Conservation (phyloP, 2,888 invertebrate genomes). For the Auanema sp. region DNA sequence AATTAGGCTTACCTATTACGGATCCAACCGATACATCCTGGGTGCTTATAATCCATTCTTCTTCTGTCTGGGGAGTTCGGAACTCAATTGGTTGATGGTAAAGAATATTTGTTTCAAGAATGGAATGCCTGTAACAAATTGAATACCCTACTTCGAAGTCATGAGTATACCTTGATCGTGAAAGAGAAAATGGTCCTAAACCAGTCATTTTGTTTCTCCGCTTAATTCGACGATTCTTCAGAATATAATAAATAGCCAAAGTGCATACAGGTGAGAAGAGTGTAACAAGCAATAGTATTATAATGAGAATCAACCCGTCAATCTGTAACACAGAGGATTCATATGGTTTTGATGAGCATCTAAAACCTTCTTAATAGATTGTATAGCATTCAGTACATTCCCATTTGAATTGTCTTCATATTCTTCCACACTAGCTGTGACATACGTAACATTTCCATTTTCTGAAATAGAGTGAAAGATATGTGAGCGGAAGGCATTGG, state of each 20-base stretch:
- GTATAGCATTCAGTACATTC: neutral
- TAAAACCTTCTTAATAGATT: slow-evolving; percentile 1
- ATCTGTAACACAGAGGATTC: neutral
- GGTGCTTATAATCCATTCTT: slow-evolving; percentile 41
- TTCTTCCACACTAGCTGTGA: slow-evolving; percentile 20
- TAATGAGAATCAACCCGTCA: slow-evolving; percentile 10
- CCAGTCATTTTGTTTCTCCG: slow-evolving; percentile 3
- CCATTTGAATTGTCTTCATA: neutral
- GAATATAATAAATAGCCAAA: neutral
- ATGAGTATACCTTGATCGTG: slow-evolving; percentile 3
- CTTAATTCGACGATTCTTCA: neutral
- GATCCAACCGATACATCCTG: slow-evolving; percentile 48
- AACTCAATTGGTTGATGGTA: slow-evolving; percentile 37
- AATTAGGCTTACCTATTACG: slow-evolving; percentile 35
- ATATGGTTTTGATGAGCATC: neutral
- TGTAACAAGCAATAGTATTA: slow-evolving; percentile 23
- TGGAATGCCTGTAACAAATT: slow-evolving; percentile 34
- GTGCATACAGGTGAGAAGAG: slow-evolving; percentile 25
- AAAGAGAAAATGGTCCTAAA: slow-evolving; percentile 20
- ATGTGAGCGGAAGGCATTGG: neutral
- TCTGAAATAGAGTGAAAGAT: no score
- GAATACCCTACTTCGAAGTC: no score
- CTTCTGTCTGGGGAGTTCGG: slow-evolving; percentile 25
- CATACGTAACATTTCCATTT: slow-evolving; percentile 17
- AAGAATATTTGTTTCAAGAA: slow-evolving; percentile 54